A percentile compares a stretch with the other conserved stretches of the same genome.
Conservation (phyloP, 2,113 vertebrate genomes). For the Corythornis madagascariensis region DNA sequence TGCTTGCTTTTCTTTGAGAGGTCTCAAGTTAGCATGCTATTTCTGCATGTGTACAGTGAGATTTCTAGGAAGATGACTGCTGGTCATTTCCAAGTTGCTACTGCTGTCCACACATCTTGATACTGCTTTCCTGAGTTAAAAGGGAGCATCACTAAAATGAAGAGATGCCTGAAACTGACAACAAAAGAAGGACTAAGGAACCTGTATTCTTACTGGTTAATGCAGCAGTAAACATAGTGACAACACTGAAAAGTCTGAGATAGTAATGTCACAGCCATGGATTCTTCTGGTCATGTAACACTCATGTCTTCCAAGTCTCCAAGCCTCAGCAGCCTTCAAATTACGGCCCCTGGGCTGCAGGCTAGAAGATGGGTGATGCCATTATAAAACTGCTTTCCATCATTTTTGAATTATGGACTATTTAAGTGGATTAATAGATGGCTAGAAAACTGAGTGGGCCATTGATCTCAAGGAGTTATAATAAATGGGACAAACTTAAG, state of each 20-base stretch:
- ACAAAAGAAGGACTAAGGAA: not conserved
- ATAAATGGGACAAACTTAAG: not conserved
- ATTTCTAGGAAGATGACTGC: slow-evolving; percentile 15
- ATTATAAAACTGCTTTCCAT: not conserved
- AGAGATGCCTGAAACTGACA: not conserved
- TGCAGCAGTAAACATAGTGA: not conserved
- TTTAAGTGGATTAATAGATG: not conserved
- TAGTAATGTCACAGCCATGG: not conserved
- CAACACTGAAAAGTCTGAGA: not conserved
- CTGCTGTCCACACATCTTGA: not conserved
- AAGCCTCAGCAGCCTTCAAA: too few relatives aligned
- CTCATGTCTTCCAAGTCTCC: not conserved
- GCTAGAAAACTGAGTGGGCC: not conserved
- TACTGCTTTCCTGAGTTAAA: not conserved
- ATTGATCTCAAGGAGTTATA: not conserved
- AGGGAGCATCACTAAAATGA: not conserved
- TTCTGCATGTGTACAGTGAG: not conserved
- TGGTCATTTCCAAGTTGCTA: slow-evolving; percentile 21
- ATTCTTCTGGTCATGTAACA: not conserved
- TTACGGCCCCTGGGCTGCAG: too few relatives aligned
- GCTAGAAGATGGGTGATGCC: not conserved
- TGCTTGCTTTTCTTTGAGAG: not conserved
- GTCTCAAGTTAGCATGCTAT: not conserved
- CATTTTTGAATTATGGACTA: not conserved
- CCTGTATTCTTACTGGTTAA: not conserved